phyloP scores from a whole-genome alignment of 2,113 vertebrate genomes.

The Capra hircus region DNA sequence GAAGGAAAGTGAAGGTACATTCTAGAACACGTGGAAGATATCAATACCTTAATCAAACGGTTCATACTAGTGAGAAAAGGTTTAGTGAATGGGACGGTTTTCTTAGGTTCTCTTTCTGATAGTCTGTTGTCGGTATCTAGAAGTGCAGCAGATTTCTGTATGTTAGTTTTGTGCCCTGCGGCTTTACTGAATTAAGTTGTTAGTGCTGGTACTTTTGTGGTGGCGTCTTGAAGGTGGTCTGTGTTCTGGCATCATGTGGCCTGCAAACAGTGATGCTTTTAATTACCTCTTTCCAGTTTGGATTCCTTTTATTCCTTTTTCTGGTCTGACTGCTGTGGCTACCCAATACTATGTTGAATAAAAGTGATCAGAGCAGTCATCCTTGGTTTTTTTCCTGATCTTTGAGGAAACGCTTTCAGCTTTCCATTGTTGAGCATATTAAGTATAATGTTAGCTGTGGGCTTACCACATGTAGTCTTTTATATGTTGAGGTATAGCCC shows the following conservation, averaged over 20 bases:
- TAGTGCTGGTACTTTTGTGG: background rate
- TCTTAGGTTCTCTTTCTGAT: background rate
- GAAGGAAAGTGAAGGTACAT: background rate
- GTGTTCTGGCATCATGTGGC: background rate
- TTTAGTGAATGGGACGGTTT: background rate
- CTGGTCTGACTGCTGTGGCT: background rate
- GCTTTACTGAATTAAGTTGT: background rate
- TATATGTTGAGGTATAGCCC: background rate
- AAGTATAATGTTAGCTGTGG: background rate
- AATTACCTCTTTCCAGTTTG: background rate
- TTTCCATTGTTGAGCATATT: background rate
- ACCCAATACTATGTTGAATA: background rate
- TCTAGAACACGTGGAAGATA: background rate
- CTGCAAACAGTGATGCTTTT: background rate
- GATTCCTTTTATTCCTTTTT: background rate
- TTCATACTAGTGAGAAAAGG: background rate
- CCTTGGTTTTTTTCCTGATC: background rate
- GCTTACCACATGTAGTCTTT: background rate
- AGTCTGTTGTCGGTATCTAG: background rate
- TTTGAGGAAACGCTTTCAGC: background rate
- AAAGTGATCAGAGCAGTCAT: background rate
- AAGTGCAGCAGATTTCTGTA: background rate
- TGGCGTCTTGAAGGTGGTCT: background rate
- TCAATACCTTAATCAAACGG: background rate
- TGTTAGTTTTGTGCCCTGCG: background rate